These are phyloP conservation scores for Onychostoma macrolepis DNA, from an alignment of 2,113 vertebrate genomes.

Conservation along the genomic window DNA sequence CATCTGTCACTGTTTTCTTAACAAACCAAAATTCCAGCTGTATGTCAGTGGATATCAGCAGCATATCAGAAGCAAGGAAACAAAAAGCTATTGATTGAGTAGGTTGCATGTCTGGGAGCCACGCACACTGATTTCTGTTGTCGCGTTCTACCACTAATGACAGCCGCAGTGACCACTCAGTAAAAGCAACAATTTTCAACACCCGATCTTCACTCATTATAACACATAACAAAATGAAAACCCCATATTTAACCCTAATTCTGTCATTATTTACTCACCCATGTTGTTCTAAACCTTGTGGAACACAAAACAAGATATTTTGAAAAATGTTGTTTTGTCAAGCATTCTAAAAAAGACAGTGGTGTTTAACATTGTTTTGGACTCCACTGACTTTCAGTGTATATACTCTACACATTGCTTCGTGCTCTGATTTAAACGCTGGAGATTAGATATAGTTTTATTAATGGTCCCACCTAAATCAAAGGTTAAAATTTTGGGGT, in stretches of 20 bases:
- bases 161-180: neutral
- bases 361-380: neutral
- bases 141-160: neutral
- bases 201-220: neutral
- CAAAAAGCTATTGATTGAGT: neutral
- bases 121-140: neutral
- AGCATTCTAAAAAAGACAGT: neutral
- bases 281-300: neutral
- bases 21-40: neutral
- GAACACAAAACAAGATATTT: neutral
- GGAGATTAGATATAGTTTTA: neutral
- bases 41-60: neutral
- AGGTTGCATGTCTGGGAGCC: neutral
- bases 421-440: neutral
- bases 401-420: neutral
- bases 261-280: neutral
- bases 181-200: neutral
- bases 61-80: neutral
- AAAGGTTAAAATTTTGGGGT: neutral
- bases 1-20: neutral
- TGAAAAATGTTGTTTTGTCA: neutral
- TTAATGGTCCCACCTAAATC: neutral
- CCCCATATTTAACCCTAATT: neutral
- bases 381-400: neutral
- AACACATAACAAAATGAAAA: slow-evolving; percentile 6